Evolutionary conservation across 2,113 vertebrate genomes (phyloP), one percentile per base, ranked within the genome.

Genomic region (Seriola quinqueradiata): DNA sequence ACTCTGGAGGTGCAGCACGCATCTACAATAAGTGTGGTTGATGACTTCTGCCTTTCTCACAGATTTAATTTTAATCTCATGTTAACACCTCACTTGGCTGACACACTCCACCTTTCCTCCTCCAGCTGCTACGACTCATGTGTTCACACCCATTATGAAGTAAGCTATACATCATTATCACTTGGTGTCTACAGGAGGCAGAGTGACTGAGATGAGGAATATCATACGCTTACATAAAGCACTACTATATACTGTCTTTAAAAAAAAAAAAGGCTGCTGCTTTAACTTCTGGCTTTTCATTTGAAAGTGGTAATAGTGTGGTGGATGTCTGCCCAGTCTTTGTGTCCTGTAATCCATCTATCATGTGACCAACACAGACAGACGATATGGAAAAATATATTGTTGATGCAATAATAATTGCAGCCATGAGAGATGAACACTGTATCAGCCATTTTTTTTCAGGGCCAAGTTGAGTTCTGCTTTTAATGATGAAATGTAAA

Each of bases 91-190:
- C 23, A n/a, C n/a, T 42, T 40, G 8, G 65, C 40, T 80, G 50
- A 87, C 65, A 84, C 81, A 69, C 79, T 74, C 60, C 87, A 67
- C 81, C 75, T 73, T 72, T 85, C 83, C 71, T 78, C 69, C 66
- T 32, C 77, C 60, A 38, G n/a, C 48, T 73, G 52, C 65, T 21
- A 2, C 4, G 0, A 77, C 34, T 32, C 40, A 50, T 2, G 13
- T 86, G 89, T 92, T 96, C 93, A 93, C 92, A 89, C 91, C 84
- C 89, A 60, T 75, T 79, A 57, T 52, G 90, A 70, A 81, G 84
- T 86, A 89, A 93, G 87, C 91, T 94, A 19, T 94, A 21, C 14
- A 60, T 82, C 91, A 80, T 93, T 94, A 94, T 93, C 90, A 86
- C 86, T 81, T 90, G 82, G 64, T 67, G 85, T 88, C 72, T 92